Conservation (phyloP, 2,888 invertebrate species). For the Toxonevra muliebris region DNA sequence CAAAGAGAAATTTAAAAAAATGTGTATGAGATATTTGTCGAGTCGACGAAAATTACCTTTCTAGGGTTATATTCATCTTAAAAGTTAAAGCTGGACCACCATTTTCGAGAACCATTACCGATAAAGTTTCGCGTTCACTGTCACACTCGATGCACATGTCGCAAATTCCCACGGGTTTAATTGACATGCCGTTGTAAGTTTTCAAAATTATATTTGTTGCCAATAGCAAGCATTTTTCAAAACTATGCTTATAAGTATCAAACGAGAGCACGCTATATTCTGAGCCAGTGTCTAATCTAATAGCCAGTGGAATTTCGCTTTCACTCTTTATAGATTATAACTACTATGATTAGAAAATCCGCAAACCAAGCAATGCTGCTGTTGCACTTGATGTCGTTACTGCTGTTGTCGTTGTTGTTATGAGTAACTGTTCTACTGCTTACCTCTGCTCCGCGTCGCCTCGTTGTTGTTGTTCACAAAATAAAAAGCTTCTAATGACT, state of each 20-base stretch:
- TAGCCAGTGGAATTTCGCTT: too few relatives aligned
- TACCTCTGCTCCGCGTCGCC: conserved; percentile 8
- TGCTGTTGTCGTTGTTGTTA: conserved; percentile 5
- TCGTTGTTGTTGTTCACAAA: conserved; percentile 18
- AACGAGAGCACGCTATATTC: conserved; percentile 34
- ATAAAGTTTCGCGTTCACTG: neutral
- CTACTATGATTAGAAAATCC: conserved; percentile 31
- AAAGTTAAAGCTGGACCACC: neutral
- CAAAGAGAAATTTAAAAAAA: too few relatives aligned
- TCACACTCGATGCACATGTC: neutral
- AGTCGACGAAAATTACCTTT: too few relatives aligned
- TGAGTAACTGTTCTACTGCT: conserved; percentile 13
- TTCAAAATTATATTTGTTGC: conserved; percentile 22
- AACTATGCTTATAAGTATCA: conserved; percentile 23
- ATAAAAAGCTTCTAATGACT: too few relatives aligned
- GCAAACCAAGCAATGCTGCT: conserved; percentile 26
- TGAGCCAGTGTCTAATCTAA: conserved; percentile 38
- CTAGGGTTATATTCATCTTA: conserved; percentile 4
- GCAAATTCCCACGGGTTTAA: conserved; percentile 15
- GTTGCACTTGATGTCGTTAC: conserved; percentile 12
- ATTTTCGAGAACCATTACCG: conserved; percentile 6
- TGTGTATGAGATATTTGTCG: too few relatives aligned
- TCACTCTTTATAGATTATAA: too few relatives aligned
- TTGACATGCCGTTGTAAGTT: conserved; percentile 33
- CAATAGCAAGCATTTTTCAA: conserved; percentile 18